Percentiles rank a stretch among this genome's conserved stretches.
Evolutionary conservation across 2,797 vertebrate genomes (phyloP).

Genomic region (Sylvia borin): DNA sequence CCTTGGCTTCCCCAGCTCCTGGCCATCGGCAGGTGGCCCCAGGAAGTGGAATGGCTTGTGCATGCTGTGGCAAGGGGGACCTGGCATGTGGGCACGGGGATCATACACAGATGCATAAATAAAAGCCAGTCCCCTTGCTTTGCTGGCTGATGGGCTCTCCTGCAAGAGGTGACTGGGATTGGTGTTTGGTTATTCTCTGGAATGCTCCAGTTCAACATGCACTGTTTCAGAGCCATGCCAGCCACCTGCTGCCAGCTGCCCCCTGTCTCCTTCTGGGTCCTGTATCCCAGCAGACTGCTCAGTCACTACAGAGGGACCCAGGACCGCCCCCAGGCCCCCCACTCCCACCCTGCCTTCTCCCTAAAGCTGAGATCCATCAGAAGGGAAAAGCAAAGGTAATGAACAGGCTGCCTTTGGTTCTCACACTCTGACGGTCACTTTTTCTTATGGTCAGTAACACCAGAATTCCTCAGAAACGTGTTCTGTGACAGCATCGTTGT

Average conservation of each 20-base stretch:
- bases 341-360: background rate
- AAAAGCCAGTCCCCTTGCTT: background rate
- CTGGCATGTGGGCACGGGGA: background rate
- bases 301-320: fast-evolving
- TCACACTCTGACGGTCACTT: background rate
- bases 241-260: background rate
- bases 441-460: background rate
- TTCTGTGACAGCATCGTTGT: background rate
- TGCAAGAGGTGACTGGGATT: background rate
- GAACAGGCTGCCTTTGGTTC: background rate
- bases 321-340: background rate
- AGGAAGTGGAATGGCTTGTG: background rate
- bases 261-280: fast-evolving
- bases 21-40: slow-evolving; percentile 35
- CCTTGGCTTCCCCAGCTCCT: background rate
- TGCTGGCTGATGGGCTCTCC: slow-evolving; percentile 21
- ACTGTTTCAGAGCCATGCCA: slow-evolving; percentile 6
- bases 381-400: background rate
- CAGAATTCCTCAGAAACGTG: background rate
- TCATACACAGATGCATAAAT: background rate
- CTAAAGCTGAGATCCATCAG: background rate
- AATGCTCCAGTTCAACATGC: background rate
- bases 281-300: background rate
- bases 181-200: slow-evolving; percentile 33
- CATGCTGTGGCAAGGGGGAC: background rate